Base-by-base conservation (phyloP, 1,140 invertebrate species). In the Bombus ignitus region DNA sequence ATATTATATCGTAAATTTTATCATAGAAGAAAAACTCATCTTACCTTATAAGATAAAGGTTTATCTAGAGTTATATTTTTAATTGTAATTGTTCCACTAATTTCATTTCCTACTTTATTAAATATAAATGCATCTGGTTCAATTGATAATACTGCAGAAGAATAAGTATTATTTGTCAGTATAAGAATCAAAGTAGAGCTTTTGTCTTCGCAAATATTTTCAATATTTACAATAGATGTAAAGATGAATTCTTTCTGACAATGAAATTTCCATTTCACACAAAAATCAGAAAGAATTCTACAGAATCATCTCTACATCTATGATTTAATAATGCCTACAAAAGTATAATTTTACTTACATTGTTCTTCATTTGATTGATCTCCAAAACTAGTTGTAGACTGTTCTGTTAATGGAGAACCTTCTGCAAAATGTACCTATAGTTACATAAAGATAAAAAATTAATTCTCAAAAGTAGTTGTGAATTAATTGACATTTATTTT, bases 11-110 rank as follows among this genome's bases (percentile, higher is more conserved):
- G 39, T 71, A 75, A 86, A 81, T 66, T 28, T 84, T 35, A 53
- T 65, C 35, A 13, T 39, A 75, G 42, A 42, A 82, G 71, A 78
- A 68, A 62, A 28, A 83, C 3, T 18, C 73, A 3, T 42, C 81
- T 83, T 94, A 97, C 97, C 95, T 98, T 98, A 92, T 97, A 98
- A 4, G 98, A 97, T 22, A 98, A 93, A 73, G 96, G 94, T 81
- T 96, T 96, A 28, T 97, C 93, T 15, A 93, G 87, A 88, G 96
- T 96, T 81, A 96, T 96, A 90, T 98, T 98, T 71, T 96, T 97
- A 32, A 98, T 94, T 8, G 95, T 95, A 88, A 98, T 96, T 59
- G 96, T 96, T 75, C 97, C 97, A 37, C 95, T 94, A 39, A 97
- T 93, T 90, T 97, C 97, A 84, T 96, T 96, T 82, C 96, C 96